Evolutionary conservation across 2,888 invertebrate genomes (phyloP), one percentile per base, ranked within the genome.

Genomic region (Argyra leucocephala): DNA sequence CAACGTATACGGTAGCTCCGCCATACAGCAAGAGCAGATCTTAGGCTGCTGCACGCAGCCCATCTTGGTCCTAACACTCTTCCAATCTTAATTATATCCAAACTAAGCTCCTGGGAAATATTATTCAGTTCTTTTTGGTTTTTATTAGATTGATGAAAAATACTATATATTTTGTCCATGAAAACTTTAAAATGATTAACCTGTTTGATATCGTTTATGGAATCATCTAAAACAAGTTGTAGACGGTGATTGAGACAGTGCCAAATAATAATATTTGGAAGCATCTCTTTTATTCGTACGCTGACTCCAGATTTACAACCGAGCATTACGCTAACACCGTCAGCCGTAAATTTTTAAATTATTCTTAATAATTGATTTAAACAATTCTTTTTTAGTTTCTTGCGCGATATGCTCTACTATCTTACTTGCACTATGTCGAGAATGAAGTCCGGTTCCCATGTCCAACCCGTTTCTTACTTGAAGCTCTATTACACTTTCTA

Each of bases 221-320:
- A n/a, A n/a, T n/a, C n/a, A n/a, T n/a, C n/a, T n/a, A n/a, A n/a
- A n/a, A n/a, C n/a, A n/a, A n/a, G n/a, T n/a, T n/a, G n/a, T n/a
- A n/a, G n/a, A 26, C 61, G 61, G 61, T 37, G 61, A 31, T 36
- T 61, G 7, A 61, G 18, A 61, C 61, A 61, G 18, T 61, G 22
- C 61, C 61, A 61, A n/a, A 61, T 36, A 21, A 61, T 61, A 22
- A 61, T 18, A 31, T 36, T 61, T 61, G 61, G 61, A 61, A 31
- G 36, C 21, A 31, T 31, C 9, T 61, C 31, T 36, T 7, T 61
- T n/a, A 61, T 36, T n/a, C 22, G 3, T 26, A 18, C 22, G 36
- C 36, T 36, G n/a, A 61, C 36, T 31, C n/a, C n/a, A n/a, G n/a
- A n/a, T n/a, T n/a, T n/a, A n/a, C n/a, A n/a, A n/a, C n/a, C n/a